Percentiles rank a stretch among this genome's conserved stretches.
These are phyloP conservation scores for Ifrita kowaldi DNA, from an alignment of 2,113 vertebrate genomes.

Conservation along the genomic window DNA sequence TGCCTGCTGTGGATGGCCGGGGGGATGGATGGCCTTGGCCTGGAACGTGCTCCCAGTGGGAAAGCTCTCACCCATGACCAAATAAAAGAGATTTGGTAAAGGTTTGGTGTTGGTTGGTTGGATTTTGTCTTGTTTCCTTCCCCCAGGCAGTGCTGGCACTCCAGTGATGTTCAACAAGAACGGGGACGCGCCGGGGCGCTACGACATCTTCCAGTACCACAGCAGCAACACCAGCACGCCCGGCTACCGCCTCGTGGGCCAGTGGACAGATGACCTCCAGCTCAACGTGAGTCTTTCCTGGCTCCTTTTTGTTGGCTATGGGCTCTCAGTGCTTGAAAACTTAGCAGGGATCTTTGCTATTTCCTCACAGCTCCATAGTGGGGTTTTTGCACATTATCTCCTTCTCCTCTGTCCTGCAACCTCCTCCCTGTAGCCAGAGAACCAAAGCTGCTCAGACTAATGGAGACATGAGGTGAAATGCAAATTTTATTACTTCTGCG, in stretches of 20 bases:
- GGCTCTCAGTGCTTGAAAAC: no score
- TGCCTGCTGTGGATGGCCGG: accelerated
- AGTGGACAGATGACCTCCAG: constrained; percentile 92
- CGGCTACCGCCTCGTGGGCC: constrained; percentile 85
- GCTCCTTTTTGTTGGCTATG: background rate
- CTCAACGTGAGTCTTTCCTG: constrained; percentile 82
- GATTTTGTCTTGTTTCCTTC: constrained; percentile 26
- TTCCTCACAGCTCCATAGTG: background rate
- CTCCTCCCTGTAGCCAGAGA: background rate
- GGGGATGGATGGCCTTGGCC: background rate
- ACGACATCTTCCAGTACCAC: constrained; percentile 95
- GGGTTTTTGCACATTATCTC: background rate
- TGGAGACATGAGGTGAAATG: background rate
- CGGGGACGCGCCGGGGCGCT: constrained; percentile 89
- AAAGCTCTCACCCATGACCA: accelerated
- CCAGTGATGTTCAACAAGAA: constrained; percentile 94
- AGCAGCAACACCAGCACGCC: constrained; percentile 79
- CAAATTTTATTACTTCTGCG: background rate
- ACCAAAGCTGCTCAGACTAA: background rate
- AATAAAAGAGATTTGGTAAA: background rate
- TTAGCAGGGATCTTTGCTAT: accelerated
- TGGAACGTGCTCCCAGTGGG: background rate
- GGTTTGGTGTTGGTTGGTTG: background rate
- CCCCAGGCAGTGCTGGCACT: constrained; percentile 88
- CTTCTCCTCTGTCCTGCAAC: background rate